Conservation (phyloP, 2,888 invertebrate genomes). For the Sminthurinus aureus region DNA sequence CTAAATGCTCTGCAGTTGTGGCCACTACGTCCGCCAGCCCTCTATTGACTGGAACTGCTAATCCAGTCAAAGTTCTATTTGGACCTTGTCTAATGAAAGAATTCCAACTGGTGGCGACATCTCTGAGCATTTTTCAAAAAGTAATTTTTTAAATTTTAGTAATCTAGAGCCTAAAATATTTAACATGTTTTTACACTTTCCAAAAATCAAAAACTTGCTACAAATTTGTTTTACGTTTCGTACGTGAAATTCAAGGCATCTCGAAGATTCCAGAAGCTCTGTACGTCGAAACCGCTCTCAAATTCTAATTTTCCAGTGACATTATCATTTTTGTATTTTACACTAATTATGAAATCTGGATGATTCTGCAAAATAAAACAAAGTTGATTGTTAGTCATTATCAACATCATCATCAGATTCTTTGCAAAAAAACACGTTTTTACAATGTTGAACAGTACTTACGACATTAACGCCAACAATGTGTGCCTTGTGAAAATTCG, state of each 20-base stretch:
- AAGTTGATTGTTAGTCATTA: background rate
- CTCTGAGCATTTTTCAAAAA: slow-evolving; percentile 4
- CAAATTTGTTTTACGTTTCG: no score
- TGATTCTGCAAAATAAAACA: slow-evolving; percentile 10
- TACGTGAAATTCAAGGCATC: slow-evolving; percentile 52
- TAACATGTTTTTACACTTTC: no score
- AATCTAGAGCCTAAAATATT: no score
- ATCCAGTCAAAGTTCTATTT: slow-evolving; percentile 42
- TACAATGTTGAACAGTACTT: background rate
- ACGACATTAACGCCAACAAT: slow-evolving; percentile 19
- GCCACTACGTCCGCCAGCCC: slow-evolving; percentile 43
- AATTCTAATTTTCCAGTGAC: slow-evolving; percentile 6
- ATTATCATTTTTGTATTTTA: slow-evolving; percentile 20
- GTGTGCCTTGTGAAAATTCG: slow-evolving; percentile 9
- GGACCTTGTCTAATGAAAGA: slow-evolving; percentile 40
- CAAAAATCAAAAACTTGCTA: no score
- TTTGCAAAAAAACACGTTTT: background rate
- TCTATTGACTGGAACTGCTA: slow-evolving; percentile 41
- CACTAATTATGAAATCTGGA: background rate
- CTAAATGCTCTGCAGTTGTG: slow-evolving; percentile 39
- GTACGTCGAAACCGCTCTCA: slow-evolving; percentile 45
- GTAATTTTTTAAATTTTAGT: no score
- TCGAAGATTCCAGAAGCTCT: slow-evolving; percentile 42
- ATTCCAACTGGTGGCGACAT: slow-evolving; percentile 19
- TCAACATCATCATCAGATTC: background rate